Evolutionary conservation across 1,140 invertebrate genomes (phyloP), one percentile per base, ranked within the genome.

Genomic region (Amyelois transitella): DNA sequence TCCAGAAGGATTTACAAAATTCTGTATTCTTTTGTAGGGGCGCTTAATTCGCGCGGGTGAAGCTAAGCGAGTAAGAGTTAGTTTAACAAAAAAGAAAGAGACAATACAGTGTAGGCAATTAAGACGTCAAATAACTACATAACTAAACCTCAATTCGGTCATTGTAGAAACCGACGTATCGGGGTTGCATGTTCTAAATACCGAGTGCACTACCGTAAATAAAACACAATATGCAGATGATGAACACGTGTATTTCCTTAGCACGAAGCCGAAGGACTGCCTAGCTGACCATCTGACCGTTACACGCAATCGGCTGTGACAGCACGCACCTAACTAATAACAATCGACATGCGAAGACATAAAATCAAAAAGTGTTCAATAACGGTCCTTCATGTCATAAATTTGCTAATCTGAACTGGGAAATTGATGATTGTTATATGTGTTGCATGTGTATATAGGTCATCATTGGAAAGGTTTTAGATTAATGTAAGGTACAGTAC

Each of bases 241-340:
- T 17, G 8, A 51, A 44, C 62, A 60, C 48, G 55, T 58, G 55
- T 53, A 60, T 59, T 70, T 66, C 64, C 57, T 60, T 53, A 57
- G 55, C 58, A 49, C 57, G 53, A 60, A 55, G 55, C 54, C 58
- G 54, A 19, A 62, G 60, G 53, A 64, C 53, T 56, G 60, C 32
- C 32, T 61, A 44, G 59, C 62, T 64, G 61, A 61, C 59, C 62
- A 32, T 38, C 51, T 54, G 57, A 62, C 58, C 67, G 58, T 51
- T 60, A 53, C 53, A 58, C 64, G 68, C 38, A 73, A 81, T 83
- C 77, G 62, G 44, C 18, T 61, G 69, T 75, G 79, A 79, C 77
- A 22, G 53, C 77, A 83, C 75, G 79, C 73, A 77, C 62, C 60
- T 61, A 60, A 75, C 69, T 77, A 75, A 82, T 67, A 62, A 55